These are phyloP conservation scores for Phyllopteryx taeniolatus DNA, from an alignment of 2,113 vertebrate species.

Conservation along the genomic window DNA sequence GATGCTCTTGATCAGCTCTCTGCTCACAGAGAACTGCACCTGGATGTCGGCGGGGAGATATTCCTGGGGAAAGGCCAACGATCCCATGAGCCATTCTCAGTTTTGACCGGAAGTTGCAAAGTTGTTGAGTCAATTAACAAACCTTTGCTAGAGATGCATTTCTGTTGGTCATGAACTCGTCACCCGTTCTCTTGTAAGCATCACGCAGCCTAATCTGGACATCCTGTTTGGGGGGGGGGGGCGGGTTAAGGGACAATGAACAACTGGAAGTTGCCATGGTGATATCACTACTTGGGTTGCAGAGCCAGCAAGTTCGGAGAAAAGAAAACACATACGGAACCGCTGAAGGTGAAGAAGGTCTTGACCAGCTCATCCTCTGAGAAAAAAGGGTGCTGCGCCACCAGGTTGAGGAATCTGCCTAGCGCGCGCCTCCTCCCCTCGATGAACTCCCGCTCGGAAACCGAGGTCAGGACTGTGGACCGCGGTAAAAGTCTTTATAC, in stretches of 20 bases:
- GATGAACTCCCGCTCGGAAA: constrained; percentile 92
- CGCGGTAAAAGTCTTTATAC: constrained; percentile 1
- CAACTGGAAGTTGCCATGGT: constrained; percentile 11
- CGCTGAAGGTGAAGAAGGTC: constrained; percentile 89
- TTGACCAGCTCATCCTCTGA: constrained; percentile 87
- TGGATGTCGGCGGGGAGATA: constrained; percentile 92
- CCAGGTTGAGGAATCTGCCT: constrained; percentile 88
- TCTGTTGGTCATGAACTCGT: constrained; percentile 90
- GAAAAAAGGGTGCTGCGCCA: constrained; percentile 90
- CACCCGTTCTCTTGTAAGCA: constrained; percentile 83
- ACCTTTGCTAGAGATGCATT: constrained; percentile 89
- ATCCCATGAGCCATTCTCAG: neutral
- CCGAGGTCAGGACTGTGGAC: constrained; percentile 57
- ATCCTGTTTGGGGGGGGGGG: constrained; percentile 72
- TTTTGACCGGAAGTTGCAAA: too few relatives aligned
- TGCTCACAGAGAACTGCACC: constrained; percentile 85
- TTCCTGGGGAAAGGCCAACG: constrained; percentile 72
- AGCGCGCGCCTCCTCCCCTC: constrained; percentile 87
- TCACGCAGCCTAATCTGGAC: constrained; percentile 90
- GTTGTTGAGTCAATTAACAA: neutral
- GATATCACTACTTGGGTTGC: constrained; percentile 21
- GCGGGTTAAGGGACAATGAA: constrained; percentile 8
- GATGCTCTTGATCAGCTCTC: constrained; percentile 90
- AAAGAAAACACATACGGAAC: constrained; percentile 79
- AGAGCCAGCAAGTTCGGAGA: neutral